These are phyloP conservation scores for Coendou prehensilis DNA, from an alignment of 2,797 vertebrate species.

Conservation along the genomic window DNA sequence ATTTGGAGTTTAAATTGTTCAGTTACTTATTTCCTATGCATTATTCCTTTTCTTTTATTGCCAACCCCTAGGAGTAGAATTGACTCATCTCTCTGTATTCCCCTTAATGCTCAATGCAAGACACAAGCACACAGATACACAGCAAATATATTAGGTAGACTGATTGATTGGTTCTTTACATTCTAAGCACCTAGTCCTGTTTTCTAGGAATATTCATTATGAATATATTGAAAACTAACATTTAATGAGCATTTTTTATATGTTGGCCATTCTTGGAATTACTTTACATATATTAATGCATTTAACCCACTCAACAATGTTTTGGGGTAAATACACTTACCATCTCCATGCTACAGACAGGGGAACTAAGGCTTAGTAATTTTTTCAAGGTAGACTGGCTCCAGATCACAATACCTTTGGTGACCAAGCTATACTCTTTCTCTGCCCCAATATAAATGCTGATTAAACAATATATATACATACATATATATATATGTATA, in stretches of 20 bases:
- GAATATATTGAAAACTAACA: constrained; percentile 39
- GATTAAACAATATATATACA: constrained; percentile 1
- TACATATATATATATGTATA: background rate
- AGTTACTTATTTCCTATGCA: constrained; percentile 5
- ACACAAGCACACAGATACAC: background rate
- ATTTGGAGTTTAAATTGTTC: background rate
- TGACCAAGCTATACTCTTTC: background rate
- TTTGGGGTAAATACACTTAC: background rate
- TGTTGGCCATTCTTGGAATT: background rate
- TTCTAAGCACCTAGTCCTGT: background rate
- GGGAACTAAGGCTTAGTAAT: background rate
- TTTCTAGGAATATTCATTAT: background rate
- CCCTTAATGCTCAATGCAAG: background rate
- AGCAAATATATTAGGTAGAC: background rate
- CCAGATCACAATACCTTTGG: background rate
- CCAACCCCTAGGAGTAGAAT: background rate
- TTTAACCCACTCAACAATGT: background rate
- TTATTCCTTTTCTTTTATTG: background rate
- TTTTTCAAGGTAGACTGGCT: background rate
- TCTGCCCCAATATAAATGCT: background rate
- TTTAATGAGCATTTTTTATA: background rate
- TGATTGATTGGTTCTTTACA: too few species aligned
- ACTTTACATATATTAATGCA: background rate
- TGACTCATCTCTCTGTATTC: background rate
- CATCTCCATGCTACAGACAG: background rate